A percentile compares a stretch with the other conserved stretches of the same genome.
Conservation (phyloP, 2,888 invertebrate genomes). For the Acholoe squamosa region DNA sequence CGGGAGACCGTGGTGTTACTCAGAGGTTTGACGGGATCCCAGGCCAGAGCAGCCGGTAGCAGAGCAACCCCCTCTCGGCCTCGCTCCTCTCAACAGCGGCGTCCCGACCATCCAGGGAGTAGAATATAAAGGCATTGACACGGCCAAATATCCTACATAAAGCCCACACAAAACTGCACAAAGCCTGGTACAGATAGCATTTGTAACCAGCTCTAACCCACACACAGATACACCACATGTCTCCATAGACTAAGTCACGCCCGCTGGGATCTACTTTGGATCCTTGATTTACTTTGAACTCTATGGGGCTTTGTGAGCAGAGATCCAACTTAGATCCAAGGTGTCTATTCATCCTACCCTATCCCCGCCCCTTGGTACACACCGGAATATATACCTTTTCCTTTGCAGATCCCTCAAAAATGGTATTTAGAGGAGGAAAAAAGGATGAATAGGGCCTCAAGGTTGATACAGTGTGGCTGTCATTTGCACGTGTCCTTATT, state of each 20-base stretch:
- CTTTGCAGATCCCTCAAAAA: not conserved
- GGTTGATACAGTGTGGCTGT: not conserved
- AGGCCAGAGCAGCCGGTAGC: not conserved
- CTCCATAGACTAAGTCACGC: constrained; percentile 14
- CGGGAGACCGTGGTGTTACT: not conserved
- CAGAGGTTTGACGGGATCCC: not conserved
- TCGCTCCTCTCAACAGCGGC: not conserved
- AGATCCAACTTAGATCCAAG: constrained; percentile 3
- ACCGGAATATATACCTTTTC: not conserved
- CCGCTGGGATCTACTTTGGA: not conserved
- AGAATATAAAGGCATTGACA: not conserved
- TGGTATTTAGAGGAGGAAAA: not conserved
- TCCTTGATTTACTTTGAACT: not conserved
- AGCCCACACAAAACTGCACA: not conserved
- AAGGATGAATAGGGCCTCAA: not conserved
- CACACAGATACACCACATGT: not conserved
- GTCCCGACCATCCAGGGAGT: not conserved
- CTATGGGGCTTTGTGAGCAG: not conserved
- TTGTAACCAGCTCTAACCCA: constrained; percentile 18
- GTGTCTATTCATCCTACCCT: constrained; percentile 35
- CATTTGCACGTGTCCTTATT: not conserved
- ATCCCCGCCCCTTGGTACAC: not conserved
- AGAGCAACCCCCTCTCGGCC: not conserved
- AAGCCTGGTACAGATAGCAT: not conserved
- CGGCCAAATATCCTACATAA: not conserved